Percentiles rank a stretch among this genome's conserved stretches.
These are phyloP conservation scores for Acanthaster planci DNA, from an alignment of 35 echinoderm and acorn worm genomes.

Conservation along the genomic window DNA sequence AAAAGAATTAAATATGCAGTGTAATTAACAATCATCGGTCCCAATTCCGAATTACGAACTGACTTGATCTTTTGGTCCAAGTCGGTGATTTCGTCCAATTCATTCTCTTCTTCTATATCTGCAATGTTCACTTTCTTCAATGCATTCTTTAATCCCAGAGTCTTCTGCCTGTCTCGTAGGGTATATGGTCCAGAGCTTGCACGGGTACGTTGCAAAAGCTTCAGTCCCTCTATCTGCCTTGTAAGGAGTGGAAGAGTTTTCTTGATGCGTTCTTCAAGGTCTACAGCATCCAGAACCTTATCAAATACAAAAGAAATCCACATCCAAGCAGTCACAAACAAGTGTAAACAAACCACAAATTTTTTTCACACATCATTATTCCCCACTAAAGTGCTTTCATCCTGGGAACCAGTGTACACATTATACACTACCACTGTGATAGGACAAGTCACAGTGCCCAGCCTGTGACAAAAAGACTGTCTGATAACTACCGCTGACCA, in stretches of 20 bases:
- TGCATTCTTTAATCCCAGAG: conserved; percentile 61
- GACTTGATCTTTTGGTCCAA: conserved; percentile 94
- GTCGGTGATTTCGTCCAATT: conserved; percentile 89
- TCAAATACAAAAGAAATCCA: neutral
- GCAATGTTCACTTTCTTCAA: conserved; percentile 19
- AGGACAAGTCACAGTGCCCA: too few relatives aligned
- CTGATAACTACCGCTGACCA: too few relatives aligned
- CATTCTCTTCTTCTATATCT: conserved; percentile 51
- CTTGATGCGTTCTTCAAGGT: conserved; percentile 81
- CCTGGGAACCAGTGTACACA: too few relatives aligned
- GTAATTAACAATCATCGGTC: too few relatives aligned
- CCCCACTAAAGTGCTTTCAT: too few relatives aligned
- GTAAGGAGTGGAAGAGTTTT: conserved; percentile 78
- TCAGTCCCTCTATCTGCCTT: conserved; percentile 75
- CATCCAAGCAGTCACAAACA: too few relatives aligned
- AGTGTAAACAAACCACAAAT: too few relatives aligned
- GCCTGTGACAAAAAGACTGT: too few relatives aligned
- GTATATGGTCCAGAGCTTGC: conserved; percentile 21
- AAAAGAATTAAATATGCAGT: too few relatives aligned
- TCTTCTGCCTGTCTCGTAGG: conserved; percentile 37
- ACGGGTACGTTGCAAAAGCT: conserved; percentile 60
- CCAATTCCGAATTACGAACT: neutral
- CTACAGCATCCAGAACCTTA: conserved; percentile 89
- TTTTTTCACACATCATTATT: too few relatives aligned
- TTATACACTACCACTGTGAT: too few relatives aligned